Conservation (phyloP, 2,113 vertebrate species). For the Leiothrix lutea region DNA sequence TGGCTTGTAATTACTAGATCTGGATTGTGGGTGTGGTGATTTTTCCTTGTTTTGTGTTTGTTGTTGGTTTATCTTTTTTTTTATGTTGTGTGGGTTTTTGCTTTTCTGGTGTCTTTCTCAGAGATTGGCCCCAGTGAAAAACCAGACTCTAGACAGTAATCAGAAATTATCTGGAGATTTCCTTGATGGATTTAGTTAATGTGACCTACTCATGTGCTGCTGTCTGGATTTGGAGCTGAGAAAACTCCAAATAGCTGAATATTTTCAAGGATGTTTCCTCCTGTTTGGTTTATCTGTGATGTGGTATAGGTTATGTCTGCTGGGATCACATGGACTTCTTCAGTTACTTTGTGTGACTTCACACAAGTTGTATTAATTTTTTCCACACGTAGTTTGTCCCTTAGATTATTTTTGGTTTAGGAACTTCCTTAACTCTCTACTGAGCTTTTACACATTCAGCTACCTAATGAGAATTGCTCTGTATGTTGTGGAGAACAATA, state of each 20-base stretch:
- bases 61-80: neutral
- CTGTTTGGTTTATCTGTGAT: neutral
- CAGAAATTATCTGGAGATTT: neutral
- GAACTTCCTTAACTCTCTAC: neutral
- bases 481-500: neutral
- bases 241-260: neutral
- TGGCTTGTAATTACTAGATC: neutral
- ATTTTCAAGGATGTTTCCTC: neutral
- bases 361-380: neutral
- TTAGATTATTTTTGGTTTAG: neutral
- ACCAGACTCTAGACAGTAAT: neutral
- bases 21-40: neutral
- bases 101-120: neutral
- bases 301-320: neutral
- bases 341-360: neutral
- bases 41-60: neutral
- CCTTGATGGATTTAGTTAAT: neutral
- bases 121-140: neutral
- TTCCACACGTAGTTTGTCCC: neutral
- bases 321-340: neutral
- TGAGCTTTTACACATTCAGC: neutral
- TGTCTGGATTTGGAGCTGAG: neutral
- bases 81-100: neutral
- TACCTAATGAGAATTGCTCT: neutral
- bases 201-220: neutral